Percentiles rank a stretch among this genome's conserved stretches.
Conservation (phyloP, 2,113 vertebrate species). For the Ranitomeya variabilis region DNA sequence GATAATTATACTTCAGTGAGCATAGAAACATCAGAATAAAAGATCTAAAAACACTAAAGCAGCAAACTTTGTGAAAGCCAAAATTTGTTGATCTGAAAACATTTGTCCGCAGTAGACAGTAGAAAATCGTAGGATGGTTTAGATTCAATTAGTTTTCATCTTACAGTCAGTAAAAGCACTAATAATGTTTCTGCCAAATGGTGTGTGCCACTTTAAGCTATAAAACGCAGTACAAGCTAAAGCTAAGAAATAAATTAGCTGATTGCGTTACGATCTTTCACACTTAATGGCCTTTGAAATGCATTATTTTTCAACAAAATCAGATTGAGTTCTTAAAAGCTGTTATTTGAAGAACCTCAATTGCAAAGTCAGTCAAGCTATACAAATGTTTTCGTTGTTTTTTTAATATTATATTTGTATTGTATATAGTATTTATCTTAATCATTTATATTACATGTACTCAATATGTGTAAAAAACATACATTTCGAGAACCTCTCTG, state of each 20-base stretch:
- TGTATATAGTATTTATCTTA: background rate
- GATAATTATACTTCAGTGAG: no score
- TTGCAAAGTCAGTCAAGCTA: background rate
- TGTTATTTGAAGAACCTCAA: background rate
- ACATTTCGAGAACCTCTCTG: background rate
- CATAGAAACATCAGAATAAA: no score
- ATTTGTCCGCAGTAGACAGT: no score
- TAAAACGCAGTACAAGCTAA: background rate
- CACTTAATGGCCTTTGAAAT: slow-evolving; percentile 21
- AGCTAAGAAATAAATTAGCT: background rate
- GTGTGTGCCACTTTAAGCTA: background rate
- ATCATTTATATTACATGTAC: background rate
- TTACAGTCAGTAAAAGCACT: background rate
- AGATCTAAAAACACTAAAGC: no score
- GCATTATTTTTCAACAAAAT: slow-evolving; percentile 4
- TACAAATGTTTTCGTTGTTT: background rate
- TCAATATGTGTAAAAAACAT: background rate
- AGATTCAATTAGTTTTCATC: background rate
- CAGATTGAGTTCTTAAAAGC: background rate
- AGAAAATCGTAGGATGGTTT: background rate
- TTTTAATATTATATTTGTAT: background rate
- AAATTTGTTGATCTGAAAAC: no score
- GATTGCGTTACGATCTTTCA: background rate
- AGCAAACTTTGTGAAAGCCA: no score
- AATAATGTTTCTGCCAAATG: background rate